A percentile compares a stretch with the other conserved stretches of the same genome.
Conservation (phyloP, 2,888 invertebrate species). For the Lypha dubia region DNA sequence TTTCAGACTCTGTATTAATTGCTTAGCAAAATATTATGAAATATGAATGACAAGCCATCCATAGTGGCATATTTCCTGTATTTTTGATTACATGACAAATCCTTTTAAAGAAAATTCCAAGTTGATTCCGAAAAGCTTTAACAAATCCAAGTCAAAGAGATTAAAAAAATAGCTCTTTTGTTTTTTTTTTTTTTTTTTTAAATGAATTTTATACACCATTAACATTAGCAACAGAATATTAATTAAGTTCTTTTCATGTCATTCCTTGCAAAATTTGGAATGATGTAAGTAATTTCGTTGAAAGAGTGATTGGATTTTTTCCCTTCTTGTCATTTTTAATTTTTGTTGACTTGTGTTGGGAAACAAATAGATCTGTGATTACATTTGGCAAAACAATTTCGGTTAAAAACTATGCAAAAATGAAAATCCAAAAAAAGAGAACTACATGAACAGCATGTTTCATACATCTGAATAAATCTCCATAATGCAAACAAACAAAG, state of each 20-base stretch:
- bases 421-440: no score
- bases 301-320: constrained; percentile 43
- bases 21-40: no score
- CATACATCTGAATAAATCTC: constrained; percentile 64
- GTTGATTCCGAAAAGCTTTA: constrained; percentile 10
- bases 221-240: constrained; percentile 65
- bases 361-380: constrained; percentile 72
- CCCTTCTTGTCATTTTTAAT: constrained; percentile 41
- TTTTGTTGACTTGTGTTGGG: constrained; percentile 68
- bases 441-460: constrained; percentile 39
- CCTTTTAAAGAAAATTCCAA: constrained; percentile 2
- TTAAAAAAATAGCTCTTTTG: constrained; percentile 35
- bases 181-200: no score
- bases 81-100: neutral
- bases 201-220: constrained; percentile 60
- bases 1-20: no score
- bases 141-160: constrained; percentile 51
- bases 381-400: constrained; percentile 72
- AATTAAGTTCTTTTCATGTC: constrained; percentile 62
- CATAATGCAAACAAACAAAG: constrained; percentile 66
- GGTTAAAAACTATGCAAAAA: constrained; percentile 53
- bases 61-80: neutral
- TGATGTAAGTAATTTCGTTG: constrained; percentile 47
- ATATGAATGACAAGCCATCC: neutral
- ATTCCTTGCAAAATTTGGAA: constrained; percentile 26